Conservation (phyloP, 2,888 invertebrate genomes). For the Ptychoptera albimana region DNA sequence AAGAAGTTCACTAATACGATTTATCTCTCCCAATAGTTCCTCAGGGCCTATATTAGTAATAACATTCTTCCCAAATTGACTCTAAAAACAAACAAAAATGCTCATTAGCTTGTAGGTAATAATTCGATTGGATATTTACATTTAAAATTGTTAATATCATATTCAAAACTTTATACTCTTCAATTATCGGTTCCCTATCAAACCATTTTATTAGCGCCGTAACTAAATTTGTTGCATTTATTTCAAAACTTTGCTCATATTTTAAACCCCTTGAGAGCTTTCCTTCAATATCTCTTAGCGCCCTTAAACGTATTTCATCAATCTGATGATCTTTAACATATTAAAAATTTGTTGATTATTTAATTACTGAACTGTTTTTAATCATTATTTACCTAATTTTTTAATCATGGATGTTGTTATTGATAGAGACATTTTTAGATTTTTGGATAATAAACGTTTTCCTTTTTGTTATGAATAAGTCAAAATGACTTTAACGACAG, state of each 20-base stretch:
- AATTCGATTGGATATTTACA: conserved; percentile 4
- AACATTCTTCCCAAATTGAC: conserved; percentile 15
- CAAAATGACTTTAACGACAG: too few relatives aligned
- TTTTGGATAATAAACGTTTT: too few relatives aligned
- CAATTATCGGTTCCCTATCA: conserved; percentile 16
- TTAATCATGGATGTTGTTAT: too few relatives aligned
- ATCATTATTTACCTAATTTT: too few relatives aligned
- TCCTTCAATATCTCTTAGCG: conserved; percentile 22
- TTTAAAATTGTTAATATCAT: conserved; percentile 20
- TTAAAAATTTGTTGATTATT: too few relatives aligned
- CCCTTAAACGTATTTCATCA: conserved; percentile 22
- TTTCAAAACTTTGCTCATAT: conserved; percentile 17
- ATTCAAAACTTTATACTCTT: conserved; percentile 18
- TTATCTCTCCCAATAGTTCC: conserved; percentile 18
- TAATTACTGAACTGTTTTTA: too few relatives aligned
- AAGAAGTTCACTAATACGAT: conserved; percentile 19
- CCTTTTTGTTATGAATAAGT: too few relatives aligned
- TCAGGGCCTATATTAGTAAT: conserved; percentile 16
- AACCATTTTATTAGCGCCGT: conserved; percentile 28
- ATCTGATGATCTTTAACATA: conserved; percentile 17
- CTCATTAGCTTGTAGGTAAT: too few relatives aligned
- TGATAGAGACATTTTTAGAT: too few relatives aligned
- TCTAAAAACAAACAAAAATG: conserved; percentile 9
- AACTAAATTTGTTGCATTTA: conserved; percentile 20
- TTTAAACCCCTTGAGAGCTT: conserved; percentile 19